Percentiles rank a stretch among this genome's conserved stretches.
These are phyloP conservation scores for Tetramorium parvispinum DNA, from an alignment of 1,140 invertebrate genomes.

Conservation along the genomic window DNA sequence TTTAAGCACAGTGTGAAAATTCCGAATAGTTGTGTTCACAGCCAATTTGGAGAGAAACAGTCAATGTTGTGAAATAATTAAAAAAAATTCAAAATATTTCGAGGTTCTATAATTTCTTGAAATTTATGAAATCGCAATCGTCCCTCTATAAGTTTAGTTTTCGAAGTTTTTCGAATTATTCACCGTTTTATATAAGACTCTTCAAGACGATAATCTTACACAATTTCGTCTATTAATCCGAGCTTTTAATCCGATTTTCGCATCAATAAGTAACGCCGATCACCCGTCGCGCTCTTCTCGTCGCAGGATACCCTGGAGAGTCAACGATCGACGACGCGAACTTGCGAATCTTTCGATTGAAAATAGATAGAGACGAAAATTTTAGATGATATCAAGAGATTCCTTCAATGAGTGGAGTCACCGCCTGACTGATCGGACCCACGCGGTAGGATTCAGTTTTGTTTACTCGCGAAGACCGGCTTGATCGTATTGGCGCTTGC, in stretches of 20 bases:
- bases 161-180: neutral
- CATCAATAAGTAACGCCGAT: constrained; percentile 3
- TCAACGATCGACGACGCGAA: constrained; percentile 51
- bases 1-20: neutral
- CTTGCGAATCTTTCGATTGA: constrained; percentile 33
- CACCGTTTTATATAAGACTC: neutral
- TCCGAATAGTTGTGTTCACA: neutral
- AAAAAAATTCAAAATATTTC: neutral
- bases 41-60: too few species aligned
- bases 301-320: constrained; percentile 38
- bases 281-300: constrained; percentile 65
- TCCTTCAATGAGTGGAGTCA: constrained; percentile 72
- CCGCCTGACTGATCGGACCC: constrained; percentile 80
- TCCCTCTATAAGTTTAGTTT: neutral
- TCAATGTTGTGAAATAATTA: neutral
- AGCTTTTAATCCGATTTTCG: neutral
- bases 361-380: neutral
- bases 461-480: constrained; percentile 69
- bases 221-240: neutral
- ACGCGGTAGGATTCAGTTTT: constrained; percentile 80
- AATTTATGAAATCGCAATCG: neutral
- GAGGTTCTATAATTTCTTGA: neutral
- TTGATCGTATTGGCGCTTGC: constrained; percentile 38
- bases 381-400: neutral
- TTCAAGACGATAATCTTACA: neutral